Percentiles rank a stretch among this genome's conserved stretches.
Conservation (phyloP, 2,113 vertebrate species). For the Pseudorasbora parva region DNA sequence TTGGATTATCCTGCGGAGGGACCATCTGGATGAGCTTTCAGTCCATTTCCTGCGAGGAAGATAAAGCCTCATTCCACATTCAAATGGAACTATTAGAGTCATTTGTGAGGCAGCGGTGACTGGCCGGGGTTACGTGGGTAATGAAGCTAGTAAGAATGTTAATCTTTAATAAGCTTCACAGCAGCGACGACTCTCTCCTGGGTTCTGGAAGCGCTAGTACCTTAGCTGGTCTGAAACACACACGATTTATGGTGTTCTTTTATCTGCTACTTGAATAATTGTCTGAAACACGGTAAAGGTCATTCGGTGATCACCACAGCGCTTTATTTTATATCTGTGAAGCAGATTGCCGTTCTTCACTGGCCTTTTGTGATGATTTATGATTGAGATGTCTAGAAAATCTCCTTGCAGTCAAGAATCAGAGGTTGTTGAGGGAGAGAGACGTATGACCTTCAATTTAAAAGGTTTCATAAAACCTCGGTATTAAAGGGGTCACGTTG, state of each 20-base stretch:
- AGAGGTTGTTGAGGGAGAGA: background rate
- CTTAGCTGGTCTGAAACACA: constrained; percentile 31
- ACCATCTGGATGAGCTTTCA: constrained; percentile 10
- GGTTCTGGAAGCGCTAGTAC: background rate
- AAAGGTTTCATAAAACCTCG: background rate
- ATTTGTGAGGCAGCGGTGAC: constrained; percentile 7
- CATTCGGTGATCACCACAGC: constrained; percentile 14
- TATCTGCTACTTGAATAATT: constrained; percentile 41
- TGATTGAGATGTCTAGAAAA: constrained; percentile 17
- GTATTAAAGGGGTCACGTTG: background rate
- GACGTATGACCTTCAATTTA: background rate
- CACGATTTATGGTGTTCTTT: background rate
- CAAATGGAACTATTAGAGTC: background rate
- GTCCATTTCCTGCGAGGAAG: constrained; percentile 1
- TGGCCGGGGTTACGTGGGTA: constrained; percentile 24
- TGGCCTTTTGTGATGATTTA: constrained; percentile 9
- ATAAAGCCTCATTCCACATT: constrained; percentile 26
- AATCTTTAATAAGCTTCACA: constrained; percentile 37
- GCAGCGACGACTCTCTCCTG: constrained; percentile 6
- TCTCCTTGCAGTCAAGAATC: background rate
- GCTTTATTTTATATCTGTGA: constrained; percentile 3
- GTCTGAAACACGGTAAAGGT: constrained; percentile 44
- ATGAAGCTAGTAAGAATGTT: constrained; percentile 27
- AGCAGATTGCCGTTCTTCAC: background rate
- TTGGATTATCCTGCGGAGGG: constrained; percentile 8